These are phyloP conservation scores for Psephotus haematonotus DNA, from an alignment of 2,113 vertebrate genomes.

Conservation along the genomic window DNA sequence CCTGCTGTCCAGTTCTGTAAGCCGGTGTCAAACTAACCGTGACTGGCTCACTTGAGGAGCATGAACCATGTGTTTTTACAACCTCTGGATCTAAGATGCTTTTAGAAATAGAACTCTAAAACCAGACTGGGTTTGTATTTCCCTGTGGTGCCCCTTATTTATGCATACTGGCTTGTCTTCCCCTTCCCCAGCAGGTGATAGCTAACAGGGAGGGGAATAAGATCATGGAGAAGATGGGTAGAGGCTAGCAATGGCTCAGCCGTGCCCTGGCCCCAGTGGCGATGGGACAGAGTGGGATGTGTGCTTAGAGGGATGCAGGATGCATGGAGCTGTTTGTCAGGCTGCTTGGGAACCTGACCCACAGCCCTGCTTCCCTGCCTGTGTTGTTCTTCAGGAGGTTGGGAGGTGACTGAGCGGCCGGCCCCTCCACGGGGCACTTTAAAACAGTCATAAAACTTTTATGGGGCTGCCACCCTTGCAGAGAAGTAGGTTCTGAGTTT, in stretches of 20 bases:
- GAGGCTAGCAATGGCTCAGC: background rate
- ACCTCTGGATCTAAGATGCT: background rate
- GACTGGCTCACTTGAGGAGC: background rate
- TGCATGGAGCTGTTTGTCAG: background rate
- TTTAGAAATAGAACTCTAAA: background rate
- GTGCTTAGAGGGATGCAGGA: background rate
- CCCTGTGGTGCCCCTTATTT: background rate
- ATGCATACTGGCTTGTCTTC: background rate
- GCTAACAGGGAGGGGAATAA: background rate
- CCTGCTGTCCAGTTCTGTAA: background rate
- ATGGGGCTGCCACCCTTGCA: conserved; percentile 78
- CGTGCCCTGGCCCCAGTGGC: background rate
- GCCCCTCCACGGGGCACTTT: conserved; percentile 69
- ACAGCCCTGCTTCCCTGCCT: background rate
- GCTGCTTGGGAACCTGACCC: background rate
- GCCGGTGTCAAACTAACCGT: background rate
- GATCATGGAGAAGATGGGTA: rapidly evolving
- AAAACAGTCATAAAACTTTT: conserved; percentile 80
- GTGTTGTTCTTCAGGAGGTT: conserved; percentile 28
- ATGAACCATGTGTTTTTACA: rapidly evolving
- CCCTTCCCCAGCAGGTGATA: background rate
- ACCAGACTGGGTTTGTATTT: background rate
- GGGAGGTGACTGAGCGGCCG: conserved; percentile 69
- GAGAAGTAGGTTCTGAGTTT: conserved; percentile 80
- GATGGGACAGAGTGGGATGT: background rate